These are phyloP conservation scores for Delichon dasypus DNA, from an alignment of 2,797 vertebrate genomes.

Conservation along the genomic window DNA sequence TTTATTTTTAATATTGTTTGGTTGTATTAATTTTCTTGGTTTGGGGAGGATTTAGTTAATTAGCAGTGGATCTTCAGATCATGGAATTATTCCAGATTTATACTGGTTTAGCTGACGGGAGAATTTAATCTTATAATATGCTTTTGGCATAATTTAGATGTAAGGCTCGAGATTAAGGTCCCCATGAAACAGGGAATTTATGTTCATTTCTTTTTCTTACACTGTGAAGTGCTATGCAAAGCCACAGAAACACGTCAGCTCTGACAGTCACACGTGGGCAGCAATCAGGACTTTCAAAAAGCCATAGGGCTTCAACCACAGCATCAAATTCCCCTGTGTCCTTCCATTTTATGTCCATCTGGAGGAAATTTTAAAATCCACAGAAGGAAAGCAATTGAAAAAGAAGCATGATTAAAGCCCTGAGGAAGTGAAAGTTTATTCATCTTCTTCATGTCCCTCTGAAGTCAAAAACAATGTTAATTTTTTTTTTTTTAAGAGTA, in stretches of 20 bases:
- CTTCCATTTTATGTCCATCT: neutral
- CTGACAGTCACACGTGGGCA: neutral
- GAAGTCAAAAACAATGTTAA: rapidly evolving
- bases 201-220: neutral
- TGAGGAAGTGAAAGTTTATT: neutral
- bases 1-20: neutral
- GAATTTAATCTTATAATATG: slow-evolving; percentile 45
- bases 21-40: neutral
- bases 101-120: neutral
- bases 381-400: neutral
- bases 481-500: neutral
- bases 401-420: neutral
- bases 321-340: neutral
- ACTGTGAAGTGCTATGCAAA: neutral
- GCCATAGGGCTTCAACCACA: neutral
- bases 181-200: neutral
- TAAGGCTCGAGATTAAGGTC: slow-evolving; percentile 28
- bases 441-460: neutral
- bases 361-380: neutral
- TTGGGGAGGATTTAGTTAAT: neutral
- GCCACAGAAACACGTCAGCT: neutral
- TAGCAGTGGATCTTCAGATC: neutral
- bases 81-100: slow-evolving; percentile 16
- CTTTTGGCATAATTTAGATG: slow-evolving; percentile 22
- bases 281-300: neutral